Conservation (phyloP, 2,888 invertebrate species). For the Gordius sp. region DNA sequence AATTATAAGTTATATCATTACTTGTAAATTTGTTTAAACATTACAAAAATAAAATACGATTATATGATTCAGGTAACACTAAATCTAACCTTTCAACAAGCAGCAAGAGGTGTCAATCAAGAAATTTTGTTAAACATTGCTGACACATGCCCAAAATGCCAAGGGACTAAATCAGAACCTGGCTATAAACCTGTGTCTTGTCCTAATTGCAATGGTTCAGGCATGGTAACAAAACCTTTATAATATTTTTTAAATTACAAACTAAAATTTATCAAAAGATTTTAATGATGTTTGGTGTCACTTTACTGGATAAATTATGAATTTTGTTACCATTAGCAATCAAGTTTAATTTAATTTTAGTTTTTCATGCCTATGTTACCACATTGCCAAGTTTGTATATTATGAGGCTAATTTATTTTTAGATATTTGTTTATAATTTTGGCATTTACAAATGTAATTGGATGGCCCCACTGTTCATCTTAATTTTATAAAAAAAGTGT, state of each 20-base stretch:
- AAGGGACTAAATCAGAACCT: conserved; percentile 53
- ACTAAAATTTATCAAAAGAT: background rate
- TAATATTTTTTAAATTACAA: background rate
- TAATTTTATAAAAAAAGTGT: no score
- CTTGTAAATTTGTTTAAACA: conserved; percentile 3
- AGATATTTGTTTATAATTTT: no score
- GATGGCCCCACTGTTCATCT: no score
- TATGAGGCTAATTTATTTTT: no score
- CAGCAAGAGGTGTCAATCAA: conserved; percentile 78
- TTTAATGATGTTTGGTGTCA: no score
- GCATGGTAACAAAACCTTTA: conserved; percentile 44
- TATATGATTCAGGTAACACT: conserved; percentile 41
- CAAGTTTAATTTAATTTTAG: no score
- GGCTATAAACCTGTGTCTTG: conserved; percentile 72
- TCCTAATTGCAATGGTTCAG: conserved; percentile 74
- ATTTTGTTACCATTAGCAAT: no score
- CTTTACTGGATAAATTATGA: no score
- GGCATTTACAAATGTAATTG: no score
- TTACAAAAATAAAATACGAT: background rate
- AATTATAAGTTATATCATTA: no score
- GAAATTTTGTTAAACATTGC: conserved; percentile 65
- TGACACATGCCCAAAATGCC: conserved; percentile 66
- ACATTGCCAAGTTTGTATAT: no score
- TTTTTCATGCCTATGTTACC: no score
- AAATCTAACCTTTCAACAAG: conserved; percentile 64